Evolutionary conservation across 2,888 invertebrate species (phyloP), one percentile per base, ranked within the genome.

Genomic region (Drosophila cracens): DNA sequence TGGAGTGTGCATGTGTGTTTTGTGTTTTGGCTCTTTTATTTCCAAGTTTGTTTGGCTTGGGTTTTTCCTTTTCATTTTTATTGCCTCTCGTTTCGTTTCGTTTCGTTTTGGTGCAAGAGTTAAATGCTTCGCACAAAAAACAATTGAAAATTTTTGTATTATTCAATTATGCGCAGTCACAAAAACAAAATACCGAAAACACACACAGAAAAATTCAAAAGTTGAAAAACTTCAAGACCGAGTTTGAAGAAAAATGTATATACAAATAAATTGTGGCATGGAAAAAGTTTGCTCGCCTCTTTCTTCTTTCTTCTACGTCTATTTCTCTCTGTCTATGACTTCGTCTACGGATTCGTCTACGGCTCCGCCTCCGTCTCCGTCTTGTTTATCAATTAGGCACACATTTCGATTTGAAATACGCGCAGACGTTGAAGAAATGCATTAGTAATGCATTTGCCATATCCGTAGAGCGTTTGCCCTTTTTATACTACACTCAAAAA

Each of bases 341-440:
- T 25, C 21, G 21, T 21, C n/a, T 54, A 21, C 40, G 36, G 43
- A 36, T 38, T 38, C 59, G 34, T 40, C 49, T 51, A 21, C 40
- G 27, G 38, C 40, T 34, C 38, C 51, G 38, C 38, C 48, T 59
- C 29, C 34, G 16, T 13, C 36, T 63, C 62, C 38, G 70, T 61
- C 71, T 85, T 77, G 85, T 82, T 88, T 88, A 88, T 82, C 86
- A 88, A 85, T 88, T 86, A 88, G 88, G 71, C 83, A 82, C 74
- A 69, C 73, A 79, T 61, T 71, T 83, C 69, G 67, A 73, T 69
- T 75, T 59, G 54, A 51, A 68, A 66, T 51, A 60, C 21, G 34
- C n/a, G 40, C 40, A 56, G 49, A 67, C 34, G 48, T 70, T 84
- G 68, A 64, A 73, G 72, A 66, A 71, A 74, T 76, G 81, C 76